Percentiles rank a stretch among this genome's conserved stretches.
Conservation (phyloP, 2,113 vertebrate genomes). For the Chloebia gouldiae region DNA sequence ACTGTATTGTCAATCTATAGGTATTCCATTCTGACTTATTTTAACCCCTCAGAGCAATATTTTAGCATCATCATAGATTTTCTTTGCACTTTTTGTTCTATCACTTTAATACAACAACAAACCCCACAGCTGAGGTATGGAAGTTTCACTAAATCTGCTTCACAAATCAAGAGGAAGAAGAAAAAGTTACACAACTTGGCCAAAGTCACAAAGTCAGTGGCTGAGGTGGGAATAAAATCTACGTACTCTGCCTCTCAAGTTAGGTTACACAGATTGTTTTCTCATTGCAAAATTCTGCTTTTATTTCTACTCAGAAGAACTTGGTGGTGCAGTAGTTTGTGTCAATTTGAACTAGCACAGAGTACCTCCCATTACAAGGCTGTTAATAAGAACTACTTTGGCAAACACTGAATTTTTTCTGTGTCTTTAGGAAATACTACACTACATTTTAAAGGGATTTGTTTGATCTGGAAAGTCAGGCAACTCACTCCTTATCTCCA, state of each 20-base stretch:
- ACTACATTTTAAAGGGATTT: not conserved
- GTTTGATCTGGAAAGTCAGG: not conserved
- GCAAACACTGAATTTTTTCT: not conserved
- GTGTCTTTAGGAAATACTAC: not conserved
- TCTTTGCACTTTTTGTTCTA: not conserved
- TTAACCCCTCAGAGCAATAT: not conserved
- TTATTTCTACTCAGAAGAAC: not conserved
- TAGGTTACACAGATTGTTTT: not conserved
- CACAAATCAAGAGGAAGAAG: not conserved
- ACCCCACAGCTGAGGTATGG: not conserved
- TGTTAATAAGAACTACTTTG: not conserved
- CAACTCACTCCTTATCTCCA: slow-evolving; percentile 16
- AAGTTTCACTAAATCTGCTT: not conserved
- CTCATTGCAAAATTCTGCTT: not conserved
- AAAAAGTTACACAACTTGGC: not conserved
- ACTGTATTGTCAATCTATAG: not conserved
- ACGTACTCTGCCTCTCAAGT: not conserved
- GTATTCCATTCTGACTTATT: not conserved
- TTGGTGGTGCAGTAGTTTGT: not conserved
- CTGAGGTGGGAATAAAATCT: not conserved
- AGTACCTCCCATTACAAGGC: not conserved
- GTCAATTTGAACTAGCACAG: not conserved
- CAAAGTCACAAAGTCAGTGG: not conserved
- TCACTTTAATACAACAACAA: not conserved
- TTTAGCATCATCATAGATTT: not conserved